phyloP scores from a whole-genome alignment of 2,797 vertebrate genomes.

The Ctenosaura bakeri region DNA sequence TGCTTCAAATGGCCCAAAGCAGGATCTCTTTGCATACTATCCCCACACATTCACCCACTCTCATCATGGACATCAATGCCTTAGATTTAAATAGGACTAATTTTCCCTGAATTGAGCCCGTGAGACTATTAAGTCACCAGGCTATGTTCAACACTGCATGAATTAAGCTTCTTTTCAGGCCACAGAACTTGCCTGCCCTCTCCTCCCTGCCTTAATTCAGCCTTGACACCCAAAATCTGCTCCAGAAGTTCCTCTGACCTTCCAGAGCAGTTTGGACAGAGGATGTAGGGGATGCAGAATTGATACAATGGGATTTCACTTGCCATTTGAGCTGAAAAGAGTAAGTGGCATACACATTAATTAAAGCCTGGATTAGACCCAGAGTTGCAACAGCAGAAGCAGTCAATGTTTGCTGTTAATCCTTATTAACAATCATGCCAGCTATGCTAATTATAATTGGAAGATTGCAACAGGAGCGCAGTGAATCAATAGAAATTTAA shows the following conservation, averaged over 20 bases:
- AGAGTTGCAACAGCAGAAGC: constrained; percentile 33
- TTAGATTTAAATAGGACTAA: background rate
- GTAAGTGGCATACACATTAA: constrained; percentile 21
- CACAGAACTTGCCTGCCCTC: background rate
- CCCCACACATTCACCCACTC: background rate
- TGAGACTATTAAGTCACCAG: background rate
- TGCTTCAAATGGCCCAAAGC: background rate
- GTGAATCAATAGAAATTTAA: constrained; percentile 32
- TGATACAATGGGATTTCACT: constrained; percentile 1
- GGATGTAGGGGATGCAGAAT: background rate
- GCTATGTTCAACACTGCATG: background rate
- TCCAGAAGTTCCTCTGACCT: background rate
- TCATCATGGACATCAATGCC: no score
- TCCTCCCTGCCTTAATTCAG: no score
- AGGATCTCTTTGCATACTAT: background rate
- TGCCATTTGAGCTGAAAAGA: constrained; percentile 15
- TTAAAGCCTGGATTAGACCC: constrained; percentile 35
- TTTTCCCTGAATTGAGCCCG: background rate
- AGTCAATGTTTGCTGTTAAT: constrained; percentile 40
- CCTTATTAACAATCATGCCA: constrained; percentile 43
- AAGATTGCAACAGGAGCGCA: constrained; percentile 25
- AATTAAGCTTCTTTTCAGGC: background rate
- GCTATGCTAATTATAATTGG: constrained; percentile 38
- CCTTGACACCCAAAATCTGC: background rate
- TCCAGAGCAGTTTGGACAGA: background rate